Evolutionary conservation across 2,797 vertebrate genomes (phyloP), one percentile per base, ranked within the genome.

Genomic region (Helicolenus hilgendorfi): DNA sequence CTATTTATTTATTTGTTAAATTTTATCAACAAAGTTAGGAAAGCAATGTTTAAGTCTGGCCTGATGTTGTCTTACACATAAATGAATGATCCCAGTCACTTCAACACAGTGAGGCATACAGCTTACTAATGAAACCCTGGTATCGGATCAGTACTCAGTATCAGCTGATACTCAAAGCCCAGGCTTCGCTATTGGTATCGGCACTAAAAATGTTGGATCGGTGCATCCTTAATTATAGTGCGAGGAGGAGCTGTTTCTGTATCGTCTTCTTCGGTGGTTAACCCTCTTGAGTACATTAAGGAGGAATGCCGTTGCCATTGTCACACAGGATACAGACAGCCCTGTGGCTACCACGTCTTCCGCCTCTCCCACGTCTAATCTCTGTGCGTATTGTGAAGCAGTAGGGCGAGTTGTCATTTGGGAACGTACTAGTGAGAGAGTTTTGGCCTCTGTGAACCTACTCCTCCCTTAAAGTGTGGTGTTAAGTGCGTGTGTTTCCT

Each of bases 221-320:
- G 45, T 49, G 45, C 45, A 49, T 49, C 45, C 45, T 18, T 49
- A 49, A 49, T 49, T 49, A 49, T 22, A 55, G 9, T 15, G 4
- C 11, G 2, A 65, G 24, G 7, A 65, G 62, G 22, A 64, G 18
- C 38, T 33, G 11, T 70, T 22, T 72, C 22, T 60, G 5, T 87
- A 11, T 84, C 2, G 70, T 74, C 62, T 56, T 74, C 20, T 78
- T 38, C 58, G 38, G 18, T 67, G 36, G 75, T 79, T 36, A 67
- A 67, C 68, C 84, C 85, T 81, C 18, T 20, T 55, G 77, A 67
- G 27, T 20, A 63, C 45, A 79, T 94, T 83, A 85, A 81, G 58
- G 82, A 77, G 81, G 82, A 79, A 88, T 56, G 85, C 9, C 18
- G 4, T 6, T 45, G 68, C 60, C 33, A 72, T 81, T 88, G 88